Conservation (phyloP, 2,888 invertebrate genomes). For the Micropterix aruncella region DNA sequence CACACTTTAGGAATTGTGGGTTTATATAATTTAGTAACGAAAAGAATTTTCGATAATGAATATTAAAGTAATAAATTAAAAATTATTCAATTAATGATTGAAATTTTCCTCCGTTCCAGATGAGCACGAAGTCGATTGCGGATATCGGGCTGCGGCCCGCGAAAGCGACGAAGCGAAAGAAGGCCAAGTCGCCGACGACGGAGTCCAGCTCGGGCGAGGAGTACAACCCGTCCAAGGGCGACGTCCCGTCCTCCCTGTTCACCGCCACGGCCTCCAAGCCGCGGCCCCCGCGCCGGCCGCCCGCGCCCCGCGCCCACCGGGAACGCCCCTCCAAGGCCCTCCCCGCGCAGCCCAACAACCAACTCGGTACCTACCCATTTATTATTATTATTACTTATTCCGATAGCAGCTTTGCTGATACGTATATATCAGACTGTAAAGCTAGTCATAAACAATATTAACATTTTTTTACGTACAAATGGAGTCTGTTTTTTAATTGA, state of each 20-base stretch:
- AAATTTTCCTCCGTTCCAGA: too few species aligned
- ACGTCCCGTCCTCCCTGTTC: conserved; percentile 24
- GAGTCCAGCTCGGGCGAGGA: conserved; percentile 36
- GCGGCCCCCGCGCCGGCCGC: conserved; percentile 21
- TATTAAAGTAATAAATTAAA: too few species aligned
- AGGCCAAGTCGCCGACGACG: conserved; percentile 26
- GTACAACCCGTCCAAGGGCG: conserved; percentile 30
- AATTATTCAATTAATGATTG: too few species aligned
- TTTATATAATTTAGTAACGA: too few species aligned
- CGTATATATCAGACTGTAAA: too few species aligned
- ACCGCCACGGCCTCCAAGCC: conserved; percentile 31
- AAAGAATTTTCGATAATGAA: too few species aligned
- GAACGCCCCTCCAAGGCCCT: background rate
- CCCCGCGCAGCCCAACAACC: conserved; percentile 2
- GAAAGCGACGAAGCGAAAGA: conserved; percentile 28
- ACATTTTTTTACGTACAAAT: too few species aligned
- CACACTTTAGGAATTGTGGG: too few species aligned
- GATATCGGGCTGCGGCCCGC: background rate
- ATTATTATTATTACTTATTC: too few species aligned
- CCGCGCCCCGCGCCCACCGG: background rate
- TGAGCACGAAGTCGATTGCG: background rate
- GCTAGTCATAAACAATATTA: too few species aligned
- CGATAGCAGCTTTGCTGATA: too few species aligned
- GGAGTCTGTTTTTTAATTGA: too few species aligned
- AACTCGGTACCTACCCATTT: background rate